Conservation (phyloP, 2,888 invertebrate genomes). For the Torymus texanus region DNA sequence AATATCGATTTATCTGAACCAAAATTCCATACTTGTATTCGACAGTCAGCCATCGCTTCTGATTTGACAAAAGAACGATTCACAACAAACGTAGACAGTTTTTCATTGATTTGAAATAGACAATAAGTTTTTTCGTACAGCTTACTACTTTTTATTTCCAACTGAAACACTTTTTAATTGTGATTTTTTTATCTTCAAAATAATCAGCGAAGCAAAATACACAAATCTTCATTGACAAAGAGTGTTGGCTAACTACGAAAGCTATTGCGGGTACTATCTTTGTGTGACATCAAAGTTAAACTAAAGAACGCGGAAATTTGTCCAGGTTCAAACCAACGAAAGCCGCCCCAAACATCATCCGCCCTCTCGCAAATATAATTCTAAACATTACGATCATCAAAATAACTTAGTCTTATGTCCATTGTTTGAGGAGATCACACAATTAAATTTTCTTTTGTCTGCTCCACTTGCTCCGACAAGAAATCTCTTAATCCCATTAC, state of each 20-base stretch:
- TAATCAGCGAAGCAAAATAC: neutral
- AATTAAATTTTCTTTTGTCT: conserved; percentile 43
- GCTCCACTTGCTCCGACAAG: neutral
- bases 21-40: conserved; percentile 42
- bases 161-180: too few relatives aligned
- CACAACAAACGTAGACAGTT: conserved; percentile 25
- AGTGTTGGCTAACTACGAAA: neutral
- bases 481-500: conserved; percentile 37
- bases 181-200: neutral
- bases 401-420: conserved; percentile 60
- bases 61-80: conserved; percentile 43
- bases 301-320: conserved; percentile 14
- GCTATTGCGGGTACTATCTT: neutral
- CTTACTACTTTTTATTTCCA: too few relatives aligned
- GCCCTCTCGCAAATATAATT: conserved; percentile 24
- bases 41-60: conserved; percentile 28
- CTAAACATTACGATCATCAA: conserved; percentile 47
- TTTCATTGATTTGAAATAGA: conserved; percentile 46
- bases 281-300: neutral
- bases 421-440: conserved; percentile 62
- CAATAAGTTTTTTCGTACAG: conserved; percentile 10
- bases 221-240: neutral
- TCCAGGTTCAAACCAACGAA: conserved; percentile 37
- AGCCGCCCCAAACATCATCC: conserved; percentile 2
- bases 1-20: conserved; percentile 43